These are phyloP conservation scores for Syritta pipiens DNA, from an alignment of 2,888 invertebrate species.

Conservation along the genomic window DNA sequence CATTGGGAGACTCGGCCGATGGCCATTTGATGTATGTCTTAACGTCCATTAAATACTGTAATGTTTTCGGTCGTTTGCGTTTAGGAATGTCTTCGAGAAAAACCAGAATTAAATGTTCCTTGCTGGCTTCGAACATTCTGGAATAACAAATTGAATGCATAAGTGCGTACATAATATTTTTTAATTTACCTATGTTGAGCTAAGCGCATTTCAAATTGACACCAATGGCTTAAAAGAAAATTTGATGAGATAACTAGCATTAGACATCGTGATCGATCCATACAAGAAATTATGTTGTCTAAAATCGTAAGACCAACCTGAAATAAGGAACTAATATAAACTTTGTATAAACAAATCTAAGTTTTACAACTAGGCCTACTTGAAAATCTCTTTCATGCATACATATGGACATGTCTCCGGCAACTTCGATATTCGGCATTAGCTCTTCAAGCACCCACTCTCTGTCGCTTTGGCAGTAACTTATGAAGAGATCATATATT, in stretches of 20 bases:
- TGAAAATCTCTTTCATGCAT: slow-evolving; percentile 86
- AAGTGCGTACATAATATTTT: neutral
- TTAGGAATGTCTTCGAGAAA: slow-evolving; percentile 84
- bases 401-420: slow-evolving; percentile 83
- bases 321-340: neutral
- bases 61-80: slow-evolving; percentile 82
- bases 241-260: slow-evolving; percentile 83
- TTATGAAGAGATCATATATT: slow-evolving; percentile 85
- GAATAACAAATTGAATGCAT: neutral
- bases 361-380: too few relatives aligned
- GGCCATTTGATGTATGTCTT: slow-evolving; percentile 87
- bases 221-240: slow-evolving; percentile 86
- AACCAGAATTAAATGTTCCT: slow-evolving; percentile 83
- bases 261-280: slow-evolving; percentile 84
- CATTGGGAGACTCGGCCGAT: slow-evolving; percentile 61
- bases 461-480: slow-evolving; percentile 84
- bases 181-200: slow-evolving; percentile 82
- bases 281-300: slow-evolving; percentile 85
- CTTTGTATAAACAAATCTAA: neutral
- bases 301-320: slow-evolving; percentile 84
- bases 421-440: slow-evolving; percentile 83
- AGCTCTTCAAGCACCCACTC: slow-evolving; percentile 84
- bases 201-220: slow-evolving; percentile 86
- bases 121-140: slow-evolving; percentile 82
- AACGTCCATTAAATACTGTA: slow-evolving; percentile 84